Evolutionary conservation across 2,113 vertebrate genomes (phyloP), one percentile per base, ranked within the genome.

Genomic region (Steatornis caripensis): DNA sequence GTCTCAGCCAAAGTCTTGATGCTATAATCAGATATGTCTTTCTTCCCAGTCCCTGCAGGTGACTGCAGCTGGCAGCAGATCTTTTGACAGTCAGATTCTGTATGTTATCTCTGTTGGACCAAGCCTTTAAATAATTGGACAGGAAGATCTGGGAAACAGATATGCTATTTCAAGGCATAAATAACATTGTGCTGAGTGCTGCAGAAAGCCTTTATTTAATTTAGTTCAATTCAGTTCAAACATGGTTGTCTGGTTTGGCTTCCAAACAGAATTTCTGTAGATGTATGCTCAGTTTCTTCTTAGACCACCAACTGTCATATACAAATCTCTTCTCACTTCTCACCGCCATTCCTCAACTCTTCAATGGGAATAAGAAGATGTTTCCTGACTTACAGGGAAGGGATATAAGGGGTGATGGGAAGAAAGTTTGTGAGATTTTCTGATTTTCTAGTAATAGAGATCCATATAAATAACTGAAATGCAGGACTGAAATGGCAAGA

Each of bases 21-120:
- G 87, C 86, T 97, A 97, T 96, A 94, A 89, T 95, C 95, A 96
- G 75, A 87, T 68, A 71, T 76, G 75, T 46, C 96, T 95, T 94
- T 96, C 93, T 94, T 95, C 87, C 58, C 81, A 93, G 83, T 65
- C 89, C 75, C 93, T 95, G 92, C 96, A 97, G 95, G 94, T 97
- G 95, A 96, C 94, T 96, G 89, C 92, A 91, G 77, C 93, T 95
- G 93, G 91, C 94, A 95, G 88, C 78, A 85, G 87, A 89, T 95
- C 89, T 89, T 95, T 77, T 94, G 90, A 97, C 85, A 85, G 65
- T 58, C 80, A 49, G 74, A 84, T 91, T 82, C 89, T 91, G 66
- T 92, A 45, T 79, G 81, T 86, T 86, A 91, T 95, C 97, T 94
- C 71, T 72, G n/a, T 94, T 93, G 93, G 84, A 94, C 94, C 84